Base-by-base conservation (phyloP, 2,113 vertebrate genomes). In the Cercocebus atys region DNA sequence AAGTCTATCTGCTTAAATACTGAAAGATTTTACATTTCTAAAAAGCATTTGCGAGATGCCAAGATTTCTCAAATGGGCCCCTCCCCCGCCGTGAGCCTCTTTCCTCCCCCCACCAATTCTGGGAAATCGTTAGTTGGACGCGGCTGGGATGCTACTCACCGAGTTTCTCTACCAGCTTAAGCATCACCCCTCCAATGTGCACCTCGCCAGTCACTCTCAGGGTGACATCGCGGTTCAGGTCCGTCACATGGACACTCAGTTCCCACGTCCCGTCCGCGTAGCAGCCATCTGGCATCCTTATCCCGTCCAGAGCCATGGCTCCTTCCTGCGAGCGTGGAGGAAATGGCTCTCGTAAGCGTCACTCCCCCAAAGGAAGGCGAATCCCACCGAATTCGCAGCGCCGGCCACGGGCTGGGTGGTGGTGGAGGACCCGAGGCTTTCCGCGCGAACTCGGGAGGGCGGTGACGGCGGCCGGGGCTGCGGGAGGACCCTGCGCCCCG, bases 241-340 rank as follows among this genome's bases (percentile, higher is more conserved):
- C 99, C 6, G 99, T 99, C 98, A 99, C 99, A 93, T 99, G 99
- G 98, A 99, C 99, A 97, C 99, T 99, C 98, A 99, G 98, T 97
- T 99, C 99, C 99, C 99, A 99, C 4, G 99, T 99, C 98, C 99
- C 99, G 4, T 99, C 99, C 20, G 99, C 99, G 72, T 99, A 99
- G 98, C 99, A 99, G 99, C 99, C 99, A 99, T 99, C 99, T 96
- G 99, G 99, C 99, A 99, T 99, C 98, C 99, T 99, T 98, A 99
- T 99, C 98, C 99, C 99, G 95, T 99, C 99, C 99, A 99, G 99
- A 97, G 99, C 99, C 99, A 99, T 99, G 99, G 98, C 97, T 98
- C 97, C 98, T 99, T 98, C 98, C 98, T 99, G 99, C 95, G 64
- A 88, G 91, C 92, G 85, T 85, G 96, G 90, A 98, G 98, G 98